Percentiles rank a stretch among this genome's conserved stretches.
Conservation (phyloP, 2,888 invertebrate species). For the Pedicia rivosa region DNA sequence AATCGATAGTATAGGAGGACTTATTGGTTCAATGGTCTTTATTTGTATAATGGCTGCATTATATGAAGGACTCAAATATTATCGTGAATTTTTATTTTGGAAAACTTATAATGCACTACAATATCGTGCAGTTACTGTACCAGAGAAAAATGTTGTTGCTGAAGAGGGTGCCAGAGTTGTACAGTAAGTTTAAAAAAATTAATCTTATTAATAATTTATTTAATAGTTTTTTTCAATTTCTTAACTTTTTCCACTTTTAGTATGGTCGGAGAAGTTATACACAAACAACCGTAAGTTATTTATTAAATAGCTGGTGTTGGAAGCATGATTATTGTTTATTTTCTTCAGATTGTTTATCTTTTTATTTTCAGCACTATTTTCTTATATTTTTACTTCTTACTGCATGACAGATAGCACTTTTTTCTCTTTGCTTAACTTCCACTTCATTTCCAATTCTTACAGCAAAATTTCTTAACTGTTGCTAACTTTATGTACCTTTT, state of each 20-base stretch:
- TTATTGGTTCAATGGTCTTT: slow-evolving; percentile 79
- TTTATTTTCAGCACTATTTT: no score
- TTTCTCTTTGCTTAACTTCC: no score
- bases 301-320: no score
- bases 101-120: slow-evolving; percentile 72
- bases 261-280: slow-evolving; percentile 54
- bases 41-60: slow-evolving; percentile 84
- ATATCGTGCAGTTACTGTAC: slow-evolving; percentile 70
- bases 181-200: slow-evolving; percentile 45
- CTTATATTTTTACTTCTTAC: no score
- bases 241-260: slow-evolving; percentile 28
- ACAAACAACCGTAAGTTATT: slow-evolving; percentile 61
- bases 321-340: no score
- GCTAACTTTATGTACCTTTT: no score
- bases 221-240: background rate
- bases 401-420: no score
- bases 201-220: background rate
- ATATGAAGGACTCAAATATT: slow-evolving; percentile 74
- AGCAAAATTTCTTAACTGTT: no score
- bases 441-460: no score
- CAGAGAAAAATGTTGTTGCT: slow-evolving; percentile 43
- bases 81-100: slow-evolving; percentile 68
- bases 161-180: slow-evolving; percentile 57
- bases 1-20: slow-evolving; percentile 52
- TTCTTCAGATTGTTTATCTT: no score